These are phyloP conservation scores for Megamerina dolium DNA, from an alignment of 2,888 invertebrate genomes.

Conservation along the genomic window DNA sequence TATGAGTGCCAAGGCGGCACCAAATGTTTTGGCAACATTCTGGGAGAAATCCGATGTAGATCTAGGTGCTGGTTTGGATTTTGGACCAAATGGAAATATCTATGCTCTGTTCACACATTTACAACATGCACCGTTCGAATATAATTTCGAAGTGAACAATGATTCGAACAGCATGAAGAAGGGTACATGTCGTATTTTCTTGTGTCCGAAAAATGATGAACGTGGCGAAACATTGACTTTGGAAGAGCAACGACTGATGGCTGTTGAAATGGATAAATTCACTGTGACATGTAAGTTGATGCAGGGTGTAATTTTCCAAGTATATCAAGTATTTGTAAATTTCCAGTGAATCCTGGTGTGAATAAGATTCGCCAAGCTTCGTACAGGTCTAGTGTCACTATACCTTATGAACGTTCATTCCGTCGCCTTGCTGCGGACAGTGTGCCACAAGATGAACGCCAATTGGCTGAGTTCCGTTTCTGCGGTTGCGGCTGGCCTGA, in stretches of 20 bases:
- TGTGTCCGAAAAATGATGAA: slow-evolving; percentile 63
- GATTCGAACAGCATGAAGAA: slow-evolving; percentile 44
- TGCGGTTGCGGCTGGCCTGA: slow-evolving; percentile 88
- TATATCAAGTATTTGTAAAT: not conserved
- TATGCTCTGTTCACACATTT: slow-evolving; percentile 70
- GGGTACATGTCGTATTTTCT: slow-evolving; percentile 63
- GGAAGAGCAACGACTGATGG: slow-evolving; percentile 56
- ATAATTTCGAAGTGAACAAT: slow-evolving; percentile 62
- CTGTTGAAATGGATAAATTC: slow-evolving; percentile 67
- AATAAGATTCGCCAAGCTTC: slow-evolving; percentile 64
- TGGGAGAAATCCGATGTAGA: slow-evolving; percentile 79
- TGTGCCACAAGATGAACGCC: slow-evolving; percentile 49
- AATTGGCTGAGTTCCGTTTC: slow-evolving; percentile 62
- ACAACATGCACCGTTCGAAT: slow-evolving; percentile 66
- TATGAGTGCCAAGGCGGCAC: slow-evolving; percentile 11
- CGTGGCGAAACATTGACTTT: slow-evolving; percentile 55
- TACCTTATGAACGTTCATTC: slow-evolving; percentile 77
- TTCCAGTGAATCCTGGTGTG: slow-evolving; percentile 65
- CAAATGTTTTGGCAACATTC: slow-evolving; percentile 52
- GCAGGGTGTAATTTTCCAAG: not conserved
- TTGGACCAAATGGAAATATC: slow-evolving; percentile 64
- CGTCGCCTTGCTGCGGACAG: slow-evolving; percentile 58
- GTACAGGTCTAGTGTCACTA: slow-evolving; percentile 69
- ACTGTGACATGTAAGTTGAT: slow-evolving; percentile 55
- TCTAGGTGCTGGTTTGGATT: slow-evolving; percentile 74